Evolutionary conservation across 2,113 vertebrate species (phyloP).

Genomic region (Myodes glareolus): DNA sequence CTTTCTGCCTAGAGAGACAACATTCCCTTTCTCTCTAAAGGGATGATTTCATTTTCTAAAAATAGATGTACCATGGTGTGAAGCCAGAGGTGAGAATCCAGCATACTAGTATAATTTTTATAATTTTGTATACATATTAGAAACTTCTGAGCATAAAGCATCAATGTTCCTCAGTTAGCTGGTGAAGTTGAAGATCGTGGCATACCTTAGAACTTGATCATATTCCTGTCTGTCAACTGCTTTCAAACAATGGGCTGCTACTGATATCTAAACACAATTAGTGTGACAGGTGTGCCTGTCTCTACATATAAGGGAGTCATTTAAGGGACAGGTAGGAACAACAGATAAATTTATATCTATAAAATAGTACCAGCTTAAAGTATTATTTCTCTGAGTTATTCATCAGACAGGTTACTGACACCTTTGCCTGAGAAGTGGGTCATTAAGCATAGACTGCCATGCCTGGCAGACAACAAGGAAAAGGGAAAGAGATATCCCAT

Average conservation of each 20-base stretch:
- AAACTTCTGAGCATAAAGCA: not conserved
- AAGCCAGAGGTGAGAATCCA: not conserved
- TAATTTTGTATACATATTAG: slow-evolving; percentile 2
- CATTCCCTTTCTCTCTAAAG: not conserved
- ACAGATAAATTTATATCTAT: not conserved
- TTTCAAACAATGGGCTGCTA: slow-evolving; percentile 11
- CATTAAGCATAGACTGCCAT: not conserved
- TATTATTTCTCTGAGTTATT: not conserved
- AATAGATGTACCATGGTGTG: not conserved
- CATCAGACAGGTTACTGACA: not conserved
- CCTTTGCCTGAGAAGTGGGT: not conserved
- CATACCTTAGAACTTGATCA: slow-evolving; percentile 11
- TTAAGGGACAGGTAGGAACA: not conserved
- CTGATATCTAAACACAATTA: slow-evolving; percentile 27
- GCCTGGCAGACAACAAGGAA: not conserved
- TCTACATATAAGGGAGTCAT: slow-evolving; percentile 6
- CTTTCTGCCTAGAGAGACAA: slow-evolving; percentile 2
- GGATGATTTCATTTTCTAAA: slow-evolving; percentile 40
- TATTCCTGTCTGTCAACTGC: slow-evolving; percentile 17
- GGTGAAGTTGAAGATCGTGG: slow-evolving; percentile 4
- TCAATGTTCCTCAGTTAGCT: not conserved
- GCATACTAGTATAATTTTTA: slow-evolving; percentile 1
- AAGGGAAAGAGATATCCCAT: not conserved
- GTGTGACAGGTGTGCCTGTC: not conserved
- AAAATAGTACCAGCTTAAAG: not conserved